Evolutionary conservation across 2,888 invertebrate genomes (phyloP).

Genomic region (Miltochrista miniata): DNA sequence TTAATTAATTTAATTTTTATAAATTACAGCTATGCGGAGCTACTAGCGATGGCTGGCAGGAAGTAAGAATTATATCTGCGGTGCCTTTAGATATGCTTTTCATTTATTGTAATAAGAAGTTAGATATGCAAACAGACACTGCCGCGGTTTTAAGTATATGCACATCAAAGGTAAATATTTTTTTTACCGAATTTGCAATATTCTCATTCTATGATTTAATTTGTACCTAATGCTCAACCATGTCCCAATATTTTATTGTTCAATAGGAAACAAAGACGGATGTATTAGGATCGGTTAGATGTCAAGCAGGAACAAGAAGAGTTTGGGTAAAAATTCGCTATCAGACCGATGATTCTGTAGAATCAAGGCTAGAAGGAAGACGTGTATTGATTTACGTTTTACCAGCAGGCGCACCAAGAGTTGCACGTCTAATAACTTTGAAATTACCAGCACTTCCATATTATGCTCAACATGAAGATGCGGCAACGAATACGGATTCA

Average conservation of each 20-base stretch:
- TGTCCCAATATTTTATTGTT: not conserved
- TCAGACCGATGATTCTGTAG: conserved; percentile 49
- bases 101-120: conserved; percentile 62
- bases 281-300: conserved; percentile 92
- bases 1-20: not conserved
- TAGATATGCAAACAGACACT: conserved; percentile 68
- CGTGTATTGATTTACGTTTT: conserved; percentile 64
- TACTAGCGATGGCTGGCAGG: conserved; percentile 69
- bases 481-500: conserved; percentile 46
- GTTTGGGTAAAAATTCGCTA: conserved; percentile 93
- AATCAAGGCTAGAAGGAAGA: conserved; percentile 51
- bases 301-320: conserved; percentile 96
- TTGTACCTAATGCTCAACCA: too few species aligned
- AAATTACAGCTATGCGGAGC: conserved; percentile 64
- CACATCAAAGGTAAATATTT: conserved; percentile 58
- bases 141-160: conserved; percentile 73
- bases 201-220: too few species aligned
- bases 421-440: conserved; percentile 64
- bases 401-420: conserved; percentile 73
- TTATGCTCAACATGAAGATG: conserved; percentile 63
- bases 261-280: conserved; percentile 53
- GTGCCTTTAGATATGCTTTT: conserved; percentile 75
- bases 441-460: conserved; percentile 64
- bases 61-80: conserved; percentile 64
- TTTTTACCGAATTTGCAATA: not conserved